Conservation (phyloP, 1,140 invertebrate genomes). For the Stegodyphus mimosarum region DNA sequence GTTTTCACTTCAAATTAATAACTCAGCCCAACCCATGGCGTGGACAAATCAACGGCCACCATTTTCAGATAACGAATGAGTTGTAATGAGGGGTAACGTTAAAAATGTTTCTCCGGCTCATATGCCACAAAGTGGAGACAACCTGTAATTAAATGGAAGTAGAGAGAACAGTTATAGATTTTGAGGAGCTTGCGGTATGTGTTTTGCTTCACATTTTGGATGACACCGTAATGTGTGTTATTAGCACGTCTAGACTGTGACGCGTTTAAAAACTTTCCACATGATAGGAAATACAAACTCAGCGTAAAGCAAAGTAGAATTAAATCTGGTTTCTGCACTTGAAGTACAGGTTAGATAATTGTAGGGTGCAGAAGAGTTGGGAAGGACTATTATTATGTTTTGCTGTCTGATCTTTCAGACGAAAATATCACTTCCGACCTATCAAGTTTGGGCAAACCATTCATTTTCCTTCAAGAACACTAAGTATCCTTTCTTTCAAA, state of each 20-base stretch:
- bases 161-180: background rate
- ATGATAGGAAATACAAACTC: background rate
- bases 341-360: background rate
- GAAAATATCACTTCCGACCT: no score
- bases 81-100: background rate
- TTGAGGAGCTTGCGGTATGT: background rate
- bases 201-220: background rate
- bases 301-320: background rate
- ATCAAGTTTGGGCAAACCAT: no score
- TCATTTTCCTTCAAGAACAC: no score
- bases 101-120: background rate
- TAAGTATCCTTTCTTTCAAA: no score
- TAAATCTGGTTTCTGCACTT: background rate
- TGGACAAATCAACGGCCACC: background rate
- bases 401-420: no score
- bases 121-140: background rate
- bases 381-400: no score
- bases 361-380: no score
- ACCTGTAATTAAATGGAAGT: background rate
- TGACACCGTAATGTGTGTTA: background rate
- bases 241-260: background rate
- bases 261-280: background rate
- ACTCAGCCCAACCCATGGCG: background rate
- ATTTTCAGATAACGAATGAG: background rate
- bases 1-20: no score